Base-by-base conservation (phyloP, 1,140 invertebrate genomes). In the Magallana angulata region DNA sequence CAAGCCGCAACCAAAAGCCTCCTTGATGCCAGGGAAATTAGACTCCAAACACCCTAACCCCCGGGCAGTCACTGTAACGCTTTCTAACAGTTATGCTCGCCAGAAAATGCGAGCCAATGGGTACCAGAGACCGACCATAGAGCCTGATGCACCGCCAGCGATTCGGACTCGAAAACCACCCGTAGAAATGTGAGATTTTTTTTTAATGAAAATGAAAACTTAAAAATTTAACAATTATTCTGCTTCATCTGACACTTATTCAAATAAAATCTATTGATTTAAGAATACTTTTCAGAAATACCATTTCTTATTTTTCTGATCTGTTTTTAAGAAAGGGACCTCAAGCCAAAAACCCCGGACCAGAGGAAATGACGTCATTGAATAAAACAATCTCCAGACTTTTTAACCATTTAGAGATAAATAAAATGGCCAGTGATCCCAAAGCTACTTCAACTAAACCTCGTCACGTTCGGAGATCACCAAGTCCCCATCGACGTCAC, bases 381-480 rank as follows among this genome's bases (percentile, higher is more conserved):
- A 87, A 87, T 84, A 84, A 87, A 57, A 87, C 82, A 14, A 87
- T 87, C 14, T 84, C 82, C 7, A 82, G 82, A 59, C 24, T 87
- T 9, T 87, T 87, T 68, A 84, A 30, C 58, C 86, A 87, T 76
- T 64, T 87, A 57, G 86, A 83, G 57, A 87, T 87, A 5, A 82
- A 87, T 56, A 87, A 84, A 56, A 36, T 62, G 4, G 57, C 48
- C 6, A 18, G 18, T 30, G 14, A 84, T 57, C 14, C 36, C 3
- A 87, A 84, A 76, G 1, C 24, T 5, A 58, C 57, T 7, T 16
- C 60, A 8, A 60, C n/a, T 11, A 56, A 14, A 59, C 18, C 24
- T 9, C 60, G 64, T 36, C 64, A 62, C 14, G 7, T 30, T 48
- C 64, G 18, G 7, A 62, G n/a, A n/a, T 71, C 82, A 24, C 62